A percentile compares a stretch with the other conserved stretches of the same genome.
Evolutionary conservation across 2,797 vertebrate species (phyloP).

Genomic region (Xiphorhynchus erythropygius): DNA sequence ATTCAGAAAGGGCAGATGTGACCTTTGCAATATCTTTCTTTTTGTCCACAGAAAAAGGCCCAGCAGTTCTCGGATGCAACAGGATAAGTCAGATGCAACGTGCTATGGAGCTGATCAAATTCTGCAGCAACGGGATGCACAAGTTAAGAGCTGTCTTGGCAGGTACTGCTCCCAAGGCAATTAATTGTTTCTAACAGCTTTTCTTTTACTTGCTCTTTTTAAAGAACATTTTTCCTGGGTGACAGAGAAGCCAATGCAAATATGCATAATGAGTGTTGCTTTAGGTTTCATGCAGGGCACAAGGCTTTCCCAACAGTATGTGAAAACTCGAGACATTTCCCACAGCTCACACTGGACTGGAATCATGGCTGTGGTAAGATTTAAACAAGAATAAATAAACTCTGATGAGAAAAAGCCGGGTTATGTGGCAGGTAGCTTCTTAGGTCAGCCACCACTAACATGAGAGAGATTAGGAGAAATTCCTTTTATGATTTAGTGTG

Average conservation of each 20-base stretch:
- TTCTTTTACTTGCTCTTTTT: constrained; percentile 10
- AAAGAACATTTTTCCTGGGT: constrained; percentile 37
- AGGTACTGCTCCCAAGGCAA: constrained; percentile 1
- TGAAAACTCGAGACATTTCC: constrained; percentile 15
- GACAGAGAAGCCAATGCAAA: constrained; percentile 43
- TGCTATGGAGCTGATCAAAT: neutral
- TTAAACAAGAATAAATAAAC: neutral
- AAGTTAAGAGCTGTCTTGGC: constrained; percentile 33
- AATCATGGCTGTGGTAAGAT: neutral
- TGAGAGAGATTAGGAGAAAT: constrained; percentile 62
- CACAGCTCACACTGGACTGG: neutral
- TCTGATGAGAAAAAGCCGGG: neutral
- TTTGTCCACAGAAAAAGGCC: neutral
- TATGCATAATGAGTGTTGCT: constrained; percentile 8
- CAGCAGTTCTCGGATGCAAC: constrained; percentile 2
- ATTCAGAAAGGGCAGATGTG: neutral
- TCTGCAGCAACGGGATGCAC: neutral
- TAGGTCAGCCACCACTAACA: constrained; percentile 2
- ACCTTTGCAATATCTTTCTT: neutral
- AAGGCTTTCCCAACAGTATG: neutral
- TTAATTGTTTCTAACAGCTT: neutral
- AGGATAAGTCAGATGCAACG: constrained; percentile 14
- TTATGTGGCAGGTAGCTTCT: constrained; percentile 3
- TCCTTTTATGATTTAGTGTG: constrained; percentile 50
- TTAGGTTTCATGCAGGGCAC: neutral